Evolutionary conservation across 2,888 invertebrate species (phyloP), one percentile per base, ranked within the genome.

Genomic region (Tortricodes alternella): DNA sequence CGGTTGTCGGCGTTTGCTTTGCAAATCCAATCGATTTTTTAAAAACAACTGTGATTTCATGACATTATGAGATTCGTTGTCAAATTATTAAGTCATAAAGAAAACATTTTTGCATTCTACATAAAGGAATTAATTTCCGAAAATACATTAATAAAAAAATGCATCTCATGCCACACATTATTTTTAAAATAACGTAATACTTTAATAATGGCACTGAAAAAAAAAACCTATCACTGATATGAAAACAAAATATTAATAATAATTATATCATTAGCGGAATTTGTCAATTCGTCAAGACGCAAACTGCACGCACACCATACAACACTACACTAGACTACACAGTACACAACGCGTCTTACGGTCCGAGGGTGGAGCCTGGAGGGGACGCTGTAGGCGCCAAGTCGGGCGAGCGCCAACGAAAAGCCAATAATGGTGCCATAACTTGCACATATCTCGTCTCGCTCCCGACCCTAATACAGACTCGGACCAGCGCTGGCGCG

Each of bases 151-250:
- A 69, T 65, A 66, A 78, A 80, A 80, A 82, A 83, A 83, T 85
- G 89, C 89, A 89, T 89, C 83, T 82, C 67, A 89, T 89, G 89
- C 89, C 84, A 84, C 83, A 84, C 80, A 85, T 83, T 80, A 83
- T 83, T 84, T 83, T 81, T 70, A 85, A 89, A 86, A 87, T 85
- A 88, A 87, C 83, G 80, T 83, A 88, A 89, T 85, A 85, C 85
- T 85, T 83, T 79, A 67, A 79, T 78, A 86, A 89, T 89, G 89
- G 89, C 89, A 89, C 89, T 83, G 85, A 85, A 86, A 70, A 80
- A 83, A 73, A 73, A 76, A 70, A 77, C 69, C 70, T 73, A 71
- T 74, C 71, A 74, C 61, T 63, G 66, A 69, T 65, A 63, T 64
- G 70, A 75, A 76, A 68, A 67, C 66, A 77, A 77, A 73, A 69